Evolutionary conservation across 2,113 vertebrate species (phyloP), one percentile per base, ranked within the genome.

Genomic region (Salvelinus sp.): DNA sequence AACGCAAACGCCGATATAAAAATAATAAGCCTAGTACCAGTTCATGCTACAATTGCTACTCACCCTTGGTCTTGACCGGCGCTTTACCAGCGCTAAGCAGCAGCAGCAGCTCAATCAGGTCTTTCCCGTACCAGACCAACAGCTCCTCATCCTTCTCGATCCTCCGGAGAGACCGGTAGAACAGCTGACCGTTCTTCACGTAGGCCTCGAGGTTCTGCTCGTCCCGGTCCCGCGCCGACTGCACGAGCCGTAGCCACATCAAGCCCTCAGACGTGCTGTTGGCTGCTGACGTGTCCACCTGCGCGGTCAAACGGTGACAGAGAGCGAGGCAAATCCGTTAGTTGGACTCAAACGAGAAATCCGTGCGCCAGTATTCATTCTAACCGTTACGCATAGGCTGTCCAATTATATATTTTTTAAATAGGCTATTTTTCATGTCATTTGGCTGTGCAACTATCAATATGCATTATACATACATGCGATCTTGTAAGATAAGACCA

Each of bases 191-290:
- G 73, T 95, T 99, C 91, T 99, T 99, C 75, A 99, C 95, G 77
- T 99, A 99, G 83, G 97, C 97, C 91, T 99, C 97, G 58, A 99
- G 94, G 88, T 99, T 99, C 91, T 98, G 97, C 75, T 99, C 97
- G 72, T 98, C 96, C 68, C 93, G 93, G 88, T 98, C 97, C 81
- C 97, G 90, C 18, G 97, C 96, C 0, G 97, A 98, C 81, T 99
- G 97, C 79, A 98, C 97, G 78, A 99, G 90, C 73, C 97, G 92
- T 50, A 98, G 92, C 97, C 97, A 99, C 97, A 97, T 97, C 80
- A 97, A 84, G 2, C 97, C 96, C 88, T 98, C 97, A 0, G 97
- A 96, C 67, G 96, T 96, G 78, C 95, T 95, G 79, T 95, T 98
- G 79, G 96, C 94, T 0, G 96, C 96, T 0, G 97, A 98, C 0